Percentiles rank a stretch among this genome's conserved stretches.
Conservation (phyloP, 2,888 invertebrate genomes). For the Nysson spinosus region DNA sequence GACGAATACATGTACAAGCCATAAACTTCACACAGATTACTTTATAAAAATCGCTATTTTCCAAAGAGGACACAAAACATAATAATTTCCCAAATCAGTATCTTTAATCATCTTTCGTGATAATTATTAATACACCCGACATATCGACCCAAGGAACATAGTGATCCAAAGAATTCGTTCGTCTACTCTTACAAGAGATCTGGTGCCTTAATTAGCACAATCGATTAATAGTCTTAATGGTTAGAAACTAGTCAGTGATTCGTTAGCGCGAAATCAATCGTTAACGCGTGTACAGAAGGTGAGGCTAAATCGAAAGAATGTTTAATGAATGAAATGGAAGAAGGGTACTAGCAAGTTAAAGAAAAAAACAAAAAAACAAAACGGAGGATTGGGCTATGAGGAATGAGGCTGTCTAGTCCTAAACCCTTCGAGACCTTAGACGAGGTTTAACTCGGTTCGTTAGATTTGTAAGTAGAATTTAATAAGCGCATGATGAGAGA, state of each 20-base stretch:
- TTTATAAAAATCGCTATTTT: too few species aligned
- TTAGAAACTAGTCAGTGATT: constrained; percentile 75
- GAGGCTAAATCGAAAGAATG: constrained; percentile 36
- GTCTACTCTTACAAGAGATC: constrained; percentile 44
- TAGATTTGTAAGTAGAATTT: constrained; percentile 61
- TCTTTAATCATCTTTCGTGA: background rate
- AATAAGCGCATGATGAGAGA: constrained; percentile 36
- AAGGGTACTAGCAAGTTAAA: constrained; percentile 40
- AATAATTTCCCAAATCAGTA: too few species aligned
- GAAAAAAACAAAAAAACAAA: background rate
- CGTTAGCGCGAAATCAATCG: constrained; percentile 51
- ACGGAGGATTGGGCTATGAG: constrained; percentile 60
- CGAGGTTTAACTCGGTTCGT: constrained; percentile 61
- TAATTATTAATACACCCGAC: background rate
- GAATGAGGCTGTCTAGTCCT: constrained; percentile 75
- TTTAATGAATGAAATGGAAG: constrained; percentile 28
- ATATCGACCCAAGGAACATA: background rate
- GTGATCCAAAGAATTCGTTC: constrained; percentile 29
- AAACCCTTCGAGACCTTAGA: constrained; percentile 70
- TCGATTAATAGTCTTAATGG: constrained; percentile 63
- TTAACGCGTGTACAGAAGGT: constrained; percentile 42
- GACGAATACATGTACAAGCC: constrained; percentile 31
- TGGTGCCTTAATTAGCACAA: constrained; percentile 61
- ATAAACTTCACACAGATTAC: constrained; percentile 1
- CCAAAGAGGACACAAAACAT: too few species aligned